Conservation (phyloP, 2,113 vertebrate species). For the Ondatra zibethicus region DNA sequence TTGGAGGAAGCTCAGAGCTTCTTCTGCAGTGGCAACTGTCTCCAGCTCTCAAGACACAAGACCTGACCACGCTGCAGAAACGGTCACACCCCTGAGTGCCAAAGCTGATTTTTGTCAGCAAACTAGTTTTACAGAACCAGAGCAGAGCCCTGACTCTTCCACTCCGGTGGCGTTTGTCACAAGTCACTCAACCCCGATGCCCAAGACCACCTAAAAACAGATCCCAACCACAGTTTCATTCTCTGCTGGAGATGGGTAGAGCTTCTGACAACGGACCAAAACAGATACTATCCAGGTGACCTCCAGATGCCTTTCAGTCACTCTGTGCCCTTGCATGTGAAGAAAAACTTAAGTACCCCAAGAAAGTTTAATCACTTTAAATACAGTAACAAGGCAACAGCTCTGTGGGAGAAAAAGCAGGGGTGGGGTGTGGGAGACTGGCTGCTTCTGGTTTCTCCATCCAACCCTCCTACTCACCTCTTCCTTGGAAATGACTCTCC, state of each 20-base stretch:
- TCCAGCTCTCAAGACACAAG: neutral
- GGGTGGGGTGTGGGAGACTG: accelerated
- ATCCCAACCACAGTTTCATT: neutral
- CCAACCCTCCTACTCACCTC: neutral
- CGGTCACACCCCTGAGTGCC: neutral
- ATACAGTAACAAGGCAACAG: neutral
- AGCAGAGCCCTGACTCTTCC: neutral
- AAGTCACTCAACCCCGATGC: neutral
- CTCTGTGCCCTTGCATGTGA: neutral
- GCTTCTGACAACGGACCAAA: neutral
- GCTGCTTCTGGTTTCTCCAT: neutral
- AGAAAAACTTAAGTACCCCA: neutral
- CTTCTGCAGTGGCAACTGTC: neutral
- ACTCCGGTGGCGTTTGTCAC: accelerated
- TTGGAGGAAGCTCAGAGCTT: neutral
- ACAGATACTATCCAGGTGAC: neutral
- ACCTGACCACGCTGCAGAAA: neutral
- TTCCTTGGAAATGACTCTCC: neutral
- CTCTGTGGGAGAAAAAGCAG: neutral
- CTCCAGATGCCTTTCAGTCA: constrained; percentile 2
- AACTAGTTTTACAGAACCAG: neutral
- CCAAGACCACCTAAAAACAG: neutral
- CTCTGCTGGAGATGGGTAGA: neutral
- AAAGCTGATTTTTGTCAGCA: neutral
- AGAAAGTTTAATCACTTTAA: constrained; percentile 4